phyloP scores from a whole-genome alignment of 1,140 invertebrate genomes.

The Zaprionus nigranus region DNA sequence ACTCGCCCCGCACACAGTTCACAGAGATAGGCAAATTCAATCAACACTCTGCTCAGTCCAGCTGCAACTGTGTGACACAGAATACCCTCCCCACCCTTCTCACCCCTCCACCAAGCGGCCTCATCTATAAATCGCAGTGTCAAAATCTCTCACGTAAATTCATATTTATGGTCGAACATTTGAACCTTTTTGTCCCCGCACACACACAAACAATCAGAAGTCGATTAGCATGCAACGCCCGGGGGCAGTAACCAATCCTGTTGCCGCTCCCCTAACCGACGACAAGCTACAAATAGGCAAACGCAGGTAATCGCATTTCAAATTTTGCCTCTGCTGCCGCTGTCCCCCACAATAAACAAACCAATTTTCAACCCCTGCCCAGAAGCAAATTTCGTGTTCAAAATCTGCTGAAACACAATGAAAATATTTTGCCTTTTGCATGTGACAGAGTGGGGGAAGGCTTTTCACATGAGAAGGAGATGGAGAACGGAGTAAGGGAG shows the following conservation, averaged over 20 bases:
- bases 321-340: slow-evolving; percentile 31
- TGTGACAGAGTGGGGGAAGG: background rate
- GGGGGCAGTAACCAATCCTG: slow-evolving; percentile 37
- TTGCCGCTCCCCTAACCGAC: slow-evolving; percentile 19
- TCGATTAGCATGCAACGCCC: slow-evolving; percentile 74
- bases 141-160: slow-evolving; percentile 62
- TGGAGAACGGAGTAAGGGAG: background rate
- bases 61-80: background rate
- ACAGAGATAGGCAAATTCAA: slow-evolving; percentile 60
- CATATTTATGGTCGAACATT: slow-evolving; percentile 72
- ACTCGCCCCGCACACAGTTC: background rate
- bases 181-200: slow-evolving; percentile 69
- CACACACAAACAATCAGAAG: slow-evolving; percentile 72
- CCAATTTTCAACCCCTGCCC: slow-evolving; percentile 72
- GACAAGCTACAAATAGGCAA: slow-evolving; percentile 78
- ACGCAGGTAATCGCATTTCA: slow-evolving; percentile 81
- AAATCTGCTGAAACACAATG: slow-evolving; percentile 83
- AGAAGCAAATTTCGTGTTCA: slow-evolving; percentile 51
- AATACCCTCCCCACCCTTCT: background rate
- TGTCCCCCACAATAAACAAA: slow-evolving; percentile 47
- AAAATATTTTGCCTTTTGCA: slow-evolving; percentile 75
- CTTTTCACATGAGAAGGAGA: background rate
- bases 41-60: slow-evolving; percentile 46
- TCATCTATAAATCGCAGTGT: slow-evolving; percentile 59
- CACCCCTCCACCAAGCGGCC: slow-evolving; percentile 3